Base-by-base conservation (phyloP, 64 coral and sea anemone genomes). In the Montipora efflorescens region DNA sequence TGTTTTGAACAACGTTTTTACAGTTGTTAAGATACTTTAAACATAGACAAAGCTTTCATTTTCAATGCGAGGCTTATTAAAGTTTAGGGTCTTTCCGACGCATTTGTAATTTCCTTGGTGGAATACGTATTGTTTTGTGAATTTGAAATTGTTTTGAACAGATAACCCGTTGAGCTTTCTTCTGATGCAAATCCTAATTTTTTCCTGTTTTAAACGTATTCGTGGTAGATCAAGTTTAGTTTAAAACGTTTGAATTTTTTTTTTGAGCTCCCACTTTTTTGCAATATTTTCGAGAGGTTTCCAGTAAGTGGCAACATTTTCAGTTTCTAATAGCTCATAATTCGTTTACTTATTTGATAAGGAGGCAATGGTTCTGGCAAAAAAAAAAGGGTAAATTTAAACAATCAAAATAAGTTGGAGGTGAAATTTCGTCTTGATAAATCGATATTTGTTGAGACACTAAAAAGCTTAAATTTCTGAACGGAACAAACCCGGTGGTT, bases 111-210 rank as follows among this genome's bases (percentile, higher is more conserved):
- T 86, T 48, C 18, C 66, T 70, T 69, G 82, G 45, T 52, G 70
- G 59, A 71, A 49, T 9, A 36, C 36, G 36, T 69, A 64, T 86
- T 71, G 3, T 21, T 36, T 36, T 71, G 82, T 70, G n/a, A 86
- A 47, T 86, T 86, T 48, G 67, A 86, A 86, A 72, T 86, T 86
- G 82, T 86, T 86, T 71, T 71, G 46, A 72, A 20, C 71, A 2
- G 66, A 47, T 50, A 13, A 25, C 82, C 82, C 82, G 45, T 47
- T 67, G 64, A 12, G 62, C 46, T 86, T 44, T 48, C 16, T 47
- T 50, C 7, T 67, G 66, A 86, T 72, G 66, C 18, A 67, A 84
- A 84, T 84, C 67, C 46, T 48, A 0, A 16, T 70, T 22, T 23
- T 15, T 50, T 18, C 82, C 6, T 7, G 50, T 51, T 67, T 4